Evolutionary conservation across 2,797 vertebrate species (phyloP).

Genomic region (Myripristis murdjan): DNA sequence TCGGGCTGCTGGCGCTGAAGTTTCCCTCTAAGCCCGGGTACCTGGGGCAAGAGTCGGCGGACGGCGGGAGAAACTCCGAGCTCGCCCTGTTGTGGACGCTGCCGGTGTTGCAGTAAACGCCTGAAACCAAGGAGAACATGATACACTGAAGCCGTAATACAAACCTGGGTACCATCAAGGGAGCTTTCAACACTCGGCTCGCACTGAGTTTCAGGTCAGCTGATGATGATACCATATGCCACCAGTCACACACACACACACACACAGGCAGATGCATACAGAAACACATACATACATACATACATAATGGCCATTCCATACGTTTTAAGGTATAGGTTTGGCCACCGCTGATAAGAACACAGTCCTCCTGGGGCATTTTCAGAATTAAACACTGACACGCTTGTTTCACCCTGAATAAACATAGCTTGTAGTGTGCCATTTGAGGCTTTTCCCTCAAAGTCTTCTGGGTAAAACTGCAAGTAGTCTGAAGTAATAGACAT

Average conservation of each 20-base stretch:
- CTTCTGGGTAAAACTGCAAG: slow-evolving; percentile 74
- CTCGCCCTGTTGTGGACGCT: slow-evolving; percentile 77
- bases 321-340: slow-evolving; percentile 27
- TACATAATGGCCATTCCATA: background rate
- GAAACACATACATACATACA: background rate
- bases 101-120: slow-evolving; percentile 84
- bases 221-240: slow-evolving; percentile 42
- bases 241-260: slow-evolving; percentile 22
- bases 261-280: slow-evolving; percentile 9
- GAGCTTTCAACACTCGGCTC: slow-evolving; percentile 47
- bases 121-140: slow-evolving; percentile 74
- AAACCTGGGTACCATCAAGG: slow-evolving; percentile 23
- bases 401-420: slow-evolving; percentile 77
- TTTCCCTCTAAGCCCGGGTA: slow-evolving; percentile 84
- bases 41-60: slow-evolving; percentile 82
- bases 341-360: slow-evolving; percentile 63
- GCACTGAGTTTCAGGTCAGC: slow-evolving; percentile 20
- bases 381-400: slow-evolving; percentile 76
- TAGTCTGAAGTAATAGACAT: slow-evolving; percentile 81
- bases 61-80: slow-evolving; percentile 79
- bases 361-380: slow-evolving; percentile 60
- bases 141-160: slow-evolving; percentile 28
- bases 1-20: slow-evolving; percentile 75
- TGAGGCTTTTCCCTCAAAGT: slow-evolving; percentile 72
- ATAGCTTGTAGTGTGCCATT: slow-evolving; percentile 61